phyloP scores from a whole-genome alignment of 2,113 vertebrate species.

The Phrynosoma blainvillii region DNA sequence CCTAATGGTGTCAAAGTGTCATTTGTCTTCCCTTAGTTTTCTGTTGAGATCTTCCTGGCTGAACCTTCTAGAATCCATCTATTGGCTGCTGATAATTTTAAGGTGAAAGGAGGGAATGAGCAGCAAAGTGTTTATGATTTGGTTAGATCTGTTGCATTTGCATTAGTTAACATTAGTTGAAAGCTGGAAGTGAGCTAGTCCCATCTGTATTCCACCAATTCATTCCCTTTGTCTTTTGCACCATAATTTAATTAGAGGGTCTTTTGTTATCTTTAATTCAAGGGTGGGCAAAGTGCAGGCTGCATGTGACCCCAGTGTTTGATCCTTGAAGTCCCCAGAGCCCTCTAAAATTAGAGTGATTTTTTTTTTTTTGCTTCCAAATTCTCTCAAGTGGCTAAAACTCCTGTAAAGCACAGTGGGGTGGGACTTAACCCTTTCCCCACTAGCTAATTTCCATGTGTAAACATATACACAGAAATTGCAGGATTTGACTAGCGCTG shows the following conservation, averaged over 20 bases:
- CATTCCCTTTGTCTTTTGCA: neutral
- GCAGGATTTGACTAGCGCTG: neutral
- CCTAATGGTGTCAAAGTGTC: neutral
- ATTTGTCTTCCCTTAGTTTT: neutral
- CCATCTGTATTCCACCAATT: accelerated
- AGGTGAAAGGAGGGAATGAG: too few species aligned
- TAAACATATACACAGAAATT: neutral
- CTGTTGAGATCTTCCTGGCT: neutral
- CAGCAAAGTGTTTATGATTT: neutral
- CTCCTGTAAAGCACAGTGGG: neutral
- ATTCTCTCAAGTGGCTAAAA: neutral
- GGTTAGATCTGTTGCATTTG: neutral
- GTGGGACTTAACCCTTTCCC: neutral
- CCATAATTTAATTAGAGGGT: neutral
- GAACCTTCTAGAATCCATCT: too few species aligned
- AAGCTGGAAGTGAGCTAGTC: neutral
- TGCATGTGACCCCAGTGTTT: too few species aligned
- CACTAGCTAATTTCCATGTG: neutral
- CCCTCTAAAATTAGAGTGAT: too few species aligned
- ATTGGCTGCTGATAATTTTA: neutral
- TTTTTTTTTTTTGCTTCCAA: too few species aligned
- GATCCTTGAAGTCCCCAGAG: too few species aligned
- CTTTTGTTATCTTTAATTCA: neutral
- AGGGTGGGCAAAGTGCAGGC: too few species aligned
- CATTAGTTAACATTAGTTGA: neutral